Evolutionary conservation across 2,113 vertebrate genomes (phyloP), one percentile per base, ranked within the genome.

Genomic region (Brachyistius frenatus): DNA sequence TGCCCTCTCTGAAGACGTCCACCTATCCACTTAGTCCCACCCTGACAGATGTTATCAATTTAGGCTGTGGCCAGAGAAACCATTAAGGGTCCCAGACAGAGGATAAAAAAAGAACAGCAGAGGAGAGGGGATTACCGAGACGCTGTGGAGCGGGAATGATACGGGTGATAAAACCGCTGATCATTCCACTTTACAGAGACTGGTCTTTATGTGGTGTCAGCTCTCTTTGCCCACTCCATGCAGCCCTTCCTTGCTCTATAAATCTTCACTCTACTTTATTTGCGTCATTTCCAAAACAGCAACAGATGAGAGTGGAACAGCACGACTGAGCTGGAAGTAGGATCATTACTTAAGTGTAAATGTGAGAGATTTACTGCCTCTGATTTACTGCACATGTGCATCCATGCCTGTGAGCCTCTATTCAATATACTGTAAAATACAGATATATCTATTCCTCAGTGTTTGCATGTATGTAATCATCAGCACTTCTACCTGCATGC

Each of bases 11-110:
- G 57, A 66, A 49, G 73, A 81, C 66, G 71, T 81, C 85, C 84
- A 75, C 80, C 73, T 76, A 58, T 86, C 57, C 54, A 63, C 71
- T 77, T 44, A 58, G 66, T 83, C 69, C 74, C 35, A 33, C 56
- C 33, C 69, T 83, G 85, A 88, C 81, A 91, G 90, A 92, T 90
- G 90, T 87, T 90, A 88, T 89, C 86, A 80, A 86, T 87, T 87
- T 36, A 82, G 57, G 52, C 71, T 0, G 10, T 1, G 50, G 74
- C 79, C 55, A 84, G 54, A 70, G 66, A 75, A 73, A 68, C 86
- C 85, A 85, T 83, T 84, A 86, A 82, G 53, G 78, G 81, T 77
- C 76, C 66, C 79, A 62, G 69, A 73, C 46, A 79, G 76, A 64
- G 44, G 73, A 72, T 80, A 53, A 77, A 83, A 64, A 66, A 35